phyloP scores from a whole-genome alignment of 2,797 vertebrate species.

The Phrynocephalus guinanensis region DNA sequence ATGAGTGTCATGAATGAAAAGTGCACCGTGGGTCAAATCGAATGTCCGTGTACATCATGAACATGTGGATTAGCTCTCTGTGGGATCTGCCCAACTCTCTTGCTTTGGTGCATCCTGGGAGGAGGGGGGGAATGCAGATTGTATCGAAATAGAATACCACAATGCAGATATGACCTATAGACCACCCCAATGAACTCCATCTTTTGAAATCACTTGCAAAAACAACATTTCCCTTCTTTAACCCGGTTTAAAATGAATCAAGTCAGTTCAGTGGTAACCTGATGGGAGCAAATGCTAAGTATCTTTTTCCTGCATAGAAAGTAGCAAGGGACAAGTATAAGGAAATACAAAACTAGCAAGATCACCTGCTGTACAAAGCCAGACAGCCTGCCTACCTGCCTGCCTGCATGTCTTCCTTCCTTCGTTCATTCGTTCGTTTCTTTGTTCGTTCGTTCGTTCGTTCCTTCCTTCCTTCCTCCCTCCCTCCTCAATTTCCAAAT shows the following conservation, averaged over 20 bases:
- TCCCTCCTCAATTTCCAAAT: not conserved
- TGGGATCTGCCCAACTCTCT: not conserved
- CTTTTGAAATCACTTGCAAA: slow-evolving; percentile 39
- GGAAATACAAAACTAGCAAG: slow-evolving; percentile 27
- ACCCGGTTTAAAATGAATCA: slow-evolving; percentile 59
- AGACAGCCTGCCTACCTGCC: too few species aligned
- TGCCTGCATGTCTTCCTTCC: too few species aligned
- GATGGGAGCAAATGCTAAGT: slow-evolving; percentile 52
- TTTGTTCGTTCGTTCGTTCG: too few species aligned
- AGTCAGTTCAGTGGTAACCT: not conserved
- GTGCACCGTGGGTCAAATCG: too few species aligned
- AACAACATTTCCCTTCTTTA: slow-evolving; percentile 44
- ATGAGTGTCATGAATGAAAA: not conserved
- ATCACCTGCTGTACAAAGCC: not conserved
- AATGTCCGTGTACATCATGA: not conserved
- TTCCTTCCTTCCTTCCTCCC: not conserved
- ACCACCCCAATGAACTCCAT: slow-evolving; percentile 41
- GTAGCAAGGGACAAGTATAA: slow-evolving; percentile 41
- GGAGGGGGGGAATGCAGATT: slow-evolving; percentile 30
- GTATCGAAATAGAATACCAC: slow-evolving; percentile 5
- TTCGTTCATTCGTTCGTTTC: too few species aligned
- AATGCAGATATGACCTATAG: slow-evolving; percentile 40
- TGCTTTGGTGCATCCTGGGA: slow-evolving; percentile 11
- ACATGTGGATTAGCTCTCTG: not conserved
- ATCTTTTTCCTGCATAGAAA: slow-evolving; percentile 44